Conservation (phyloP, 2,888 invertebrate species). For the Thysanoteuthis rhombus region DNA sequence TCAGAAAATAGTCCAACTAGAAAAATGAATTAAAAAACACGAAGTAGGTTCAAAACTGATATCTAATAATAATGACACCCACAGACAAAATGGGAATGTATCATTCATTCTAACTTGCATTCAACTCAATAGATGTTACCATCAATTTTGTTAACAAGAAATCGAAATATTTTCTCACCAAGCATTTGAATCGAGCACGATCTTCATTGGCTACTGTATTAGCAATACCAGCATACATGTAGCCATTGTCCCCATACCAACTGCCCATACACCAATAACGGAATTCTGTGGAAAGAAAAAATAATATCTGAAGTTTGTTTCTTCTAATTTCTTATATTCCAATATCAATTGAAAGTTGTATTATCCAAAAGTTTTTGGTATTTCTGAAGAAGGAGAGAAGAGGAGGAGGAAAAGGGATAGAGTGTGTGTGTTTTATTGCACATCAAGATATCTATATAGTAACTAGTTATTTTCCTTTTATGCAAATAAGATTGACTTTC, state of each 20-base stretch:
- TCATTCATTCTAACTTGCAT: no score
- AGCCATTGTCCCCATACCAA: constrained; percentile 69
- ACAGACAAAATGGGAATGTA: no score
- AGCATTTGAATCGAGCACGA: constrained; percentile 93
- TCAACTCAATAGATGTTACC: neutral
- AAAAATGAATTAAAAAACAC: neutral
- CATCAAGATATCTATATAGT: no score
- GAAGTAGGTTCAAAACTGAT: neutral
- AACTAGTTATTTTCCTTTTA: no score
- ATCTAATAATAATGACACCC: no score
- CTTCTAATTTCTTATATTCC: no score
- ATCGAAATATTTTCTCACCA: constrained; percentile 68
- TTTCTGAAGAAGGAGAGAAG: neutral
- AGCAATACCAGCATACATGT: constrained; percentile 96
- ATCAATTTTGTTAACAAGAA: neutral
- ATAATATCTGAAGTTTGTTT: neutral
- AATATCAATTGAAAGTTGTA: no score
- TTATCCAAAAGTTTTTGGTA: no score
- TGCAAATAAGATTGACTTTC: no score
- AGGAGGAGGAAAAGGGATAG: no score
- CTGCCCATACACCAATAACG: constrained; percentile 66
- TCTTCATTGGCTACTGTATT: constrained; percentile 95
- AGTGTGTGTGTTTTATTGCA: no score
- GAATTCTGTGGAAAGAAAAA: constrained; percentile 48
- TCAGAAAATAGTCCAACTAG: neutral